Evolutionary conservation across 2,888 invertebrate species (phyloP).

Genomic region (Margaritifera margaritifera): DNA sequence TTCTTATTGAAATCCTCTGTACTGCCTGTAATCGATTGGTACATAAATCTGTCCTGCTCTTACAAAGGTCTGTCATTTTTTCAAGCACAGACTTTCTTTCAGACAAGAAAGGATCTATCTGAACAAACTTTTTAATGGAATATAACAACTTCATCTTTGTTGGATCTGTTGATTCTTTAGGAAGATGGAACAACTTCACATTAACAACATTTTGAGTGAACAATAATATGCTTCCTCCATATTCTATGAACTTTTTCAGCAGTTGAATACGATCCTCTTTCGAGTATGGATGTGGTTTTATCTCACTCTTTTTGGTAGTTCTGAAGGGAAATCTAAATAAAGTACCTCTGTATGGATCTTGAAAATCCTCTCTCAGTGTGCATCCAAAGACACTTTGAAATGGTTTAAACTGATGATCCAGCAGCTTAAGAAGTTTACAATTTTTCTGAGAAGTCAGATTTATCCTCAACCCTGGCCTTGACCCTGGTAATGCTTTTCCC

Average conservation of each 20-base stretch:
- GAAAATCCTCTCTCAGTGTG: slow-evolving; percentile 19
- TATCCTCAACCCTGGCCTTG: slow-evolving; percentile 52
- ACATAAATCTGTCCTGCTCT: too few species aligned
- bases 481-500: slow-evolving; percentile 39
- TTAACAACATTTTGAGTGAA: slow-evolving; percentile 65
- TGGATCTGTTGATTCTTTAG: slow-evolving; percentile 13
- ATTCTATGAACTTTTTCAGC: slow-evolving; percentile 50
- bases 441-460: slow-evolving; percentile 37
- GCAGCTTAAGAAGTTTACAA: slow-evolving; percentile 21
- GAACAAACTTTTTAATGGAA: too few species aligned
- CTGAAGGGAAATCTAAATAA: slow-evolving; percentile 68
- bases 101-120: too few species aligned
- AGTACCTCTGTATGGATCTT: slow-evolving; percentile 50
- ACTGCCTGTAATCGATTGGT: too few species aligned
- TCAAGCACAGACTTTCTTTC: too few species aligned
- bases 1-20: too few species aligned
- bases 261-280: slow-evolving; percentile 51
- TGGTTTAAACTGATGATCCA: slow-evolving; percentile 54
- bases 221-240: slow-evolving; percentile 60
- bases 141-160: slow-evolving; percentile 16
- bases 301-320: slow-evolving; percentile 59
- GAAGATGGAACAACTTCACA: slow-evolving; percentile 57
- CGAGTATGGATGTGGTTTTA: slow-evolving; percentile 54
- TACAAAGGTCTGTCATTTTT: too few species aligned
- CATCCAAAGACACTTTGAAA: slow-evolving; percentile 57